Evolutionary conservation across 1,140 invertebrate species (phyloP), one percentile per base, ranked within the genome.

Genomic region (Cydia strobilella): DNA sequence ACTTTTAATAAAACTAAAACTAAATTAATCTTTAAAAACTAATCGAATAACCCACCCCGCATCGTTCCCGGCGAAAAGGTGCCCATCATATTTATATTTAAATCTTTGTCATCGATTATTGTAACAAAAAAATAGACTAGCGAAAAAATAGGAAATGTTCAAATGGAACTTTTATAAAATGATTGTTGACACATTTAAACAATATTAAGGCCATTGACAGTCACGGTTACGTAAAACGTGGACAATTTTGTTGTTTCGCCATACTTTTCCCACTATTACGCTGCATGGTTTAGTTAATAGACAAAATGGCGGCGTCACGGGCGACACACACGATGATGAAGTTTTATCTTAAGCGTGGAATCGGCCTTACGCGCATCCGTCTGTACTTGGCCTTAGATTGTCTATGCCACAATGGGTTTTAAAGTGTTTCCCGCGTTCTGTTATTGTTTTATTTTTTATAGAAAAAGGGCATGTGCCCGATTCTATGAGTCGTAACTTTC

Each of bases 341-440:
- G 77, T 72, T 83, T 88, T 90, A 91, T 91, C 89, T 90, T 88
- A 90, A 90, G 83, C 86, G 82, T 86, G 85, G 85, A 86, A 90
- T 89, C 87, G 84, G 86, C 88, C 89, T 90, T 89, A 88, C 75
- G 82, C 74, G 84, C 87, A 89, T 88, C 88, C 85, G 86, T 74
- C 77, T 80, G 83, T 83, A 88, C 88, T 90, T 90, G 87, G 83
- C 86, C 87, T 90, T 86, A 86, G 69, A 76, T 78, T 80, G 71
- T 59, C 54, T 59, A 59, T 59, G 54, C 7, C 74, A 75, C 72
- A 79, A 76, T 78, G 84, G 77, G 74, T 76, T 77, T 78, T 76
- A 78, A 78, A 72, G 63, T 65, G 63, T 65, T 65, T 65, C 63
- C 63, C 63, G 63, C 63, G 27, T 27, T 65, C 2, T 71, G 23